These are phyloP conservation scores for Sprattus sprattus DNA, from an alignment of 2,113 vertebrate species.

Conservation along the genomic window DNA sequence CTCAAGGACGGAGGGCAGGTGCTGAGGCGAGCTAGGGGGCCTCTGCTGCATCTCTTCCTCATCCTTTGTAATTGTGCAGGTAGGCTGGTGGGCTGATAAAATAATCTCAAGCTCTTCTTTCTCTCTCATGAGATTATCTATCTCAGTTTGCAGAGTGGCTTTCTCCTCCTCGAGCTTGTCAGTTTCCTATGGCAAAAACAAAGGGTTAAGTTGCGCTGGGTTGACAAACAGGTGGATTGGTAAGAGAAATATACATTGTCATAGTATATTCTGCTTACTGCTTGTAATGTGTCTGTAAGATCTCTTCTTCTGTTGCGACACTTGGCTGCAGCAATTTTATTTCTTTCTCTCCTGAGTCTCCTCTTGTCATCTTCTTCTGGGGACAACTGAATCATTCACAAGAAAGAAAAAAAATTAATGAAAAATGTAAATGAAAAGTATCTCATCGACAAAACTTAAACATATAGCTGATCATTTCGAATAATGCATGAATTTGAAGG, in stretches of 20 bases:
- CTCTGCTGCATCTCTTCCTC: conserved; percentile 69
- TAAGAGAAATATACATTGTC: not conserved
- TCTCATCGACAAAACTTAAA: not conserved
- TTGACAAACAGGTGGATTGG: not conserved
- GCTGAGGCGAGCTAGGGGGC: conserved; percentile 72
- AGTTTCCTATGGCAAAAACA: conserved; percentile 78
- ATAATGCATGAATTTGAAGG: not conserved
- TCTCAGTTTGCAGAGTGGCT: conserved; percentile 82
- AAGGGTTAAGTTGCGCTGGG: not conserved
- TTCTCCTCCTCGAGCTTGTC: conserved; percentile 91
- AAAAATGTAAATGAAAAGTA: not conserved
- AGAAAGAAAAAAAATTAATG: conserved; percentile 46
- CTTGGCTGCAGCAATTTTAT: conserved; percentile 97
- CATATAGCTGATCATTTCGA: not conserved
- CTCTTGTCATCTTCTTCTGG: conserved; percentile 93
- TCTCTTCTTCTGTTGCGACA: conserved; percentile 92
- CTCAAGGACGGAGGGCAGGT: conserved; percentile 67
- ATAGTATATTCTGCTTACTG: conserved; percentile 74
- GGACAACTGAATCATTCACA: conserved; percentile 71
- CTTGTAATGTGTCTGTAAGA: conserved; percentile 90
- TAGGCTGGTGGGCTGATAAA: conserved; percentile 82
- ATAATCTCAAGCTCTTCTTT: conserved; percentile 91
- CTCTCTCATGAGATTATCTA: conserved; percentile 87
- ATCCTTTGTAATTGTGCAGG: conserved; percentile 82
- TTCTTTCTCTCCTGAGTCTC: conserved; percentile 89